Evolutionary conservation across 2,888 invertebrate species (phyloP), one percentile per base, ranked within the genome.

Genomic region (Amphimallon solstitiale): DNA sequence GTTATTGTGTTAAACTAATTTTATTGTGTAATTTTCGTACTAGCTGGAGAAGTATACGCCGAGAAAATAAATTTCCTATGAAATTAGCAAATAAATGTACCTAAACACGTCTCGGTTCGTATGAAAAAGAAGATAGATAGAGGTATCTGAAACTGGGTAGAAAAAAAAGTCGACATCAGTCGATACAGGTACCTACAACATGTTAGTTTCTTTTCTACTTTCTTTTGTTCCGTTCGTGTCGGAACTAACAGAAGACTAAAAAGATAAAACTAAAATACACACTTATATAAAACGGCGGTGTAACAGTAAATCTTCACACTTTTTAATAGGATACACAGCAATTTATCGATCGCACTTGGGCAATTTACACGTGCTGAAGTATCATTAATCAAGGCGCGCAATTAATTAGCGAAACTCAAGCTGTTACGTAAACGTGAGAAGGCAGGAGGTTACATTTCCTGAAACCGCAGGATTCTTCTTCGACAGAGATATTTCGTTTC

Each of bases 271-370:
- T 14, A 14, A 15, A 40, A 43, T 1, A 17, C 43, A 4, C 6
- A 17, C 15, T 14, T 43, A 17, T 3, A 14, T 5, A 43, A n/a
- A n/a, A n/a, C n/a, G n/a, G 9, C 14, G 43, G 5, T 43, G 7
- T 14, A 29, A 34, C 52, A 14, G 52, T 52, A 52, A 52, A 52
- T 52, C 29, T 35, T 52, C 35, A n/a, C 15, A 60, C 43, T 60
- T 29, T 23, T 23, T 46, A 46, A 45, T 46, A 60, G 60, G 19
- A 40, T 52, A 64, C 67, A 64, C 67, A 61, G 52, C 64, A 66
- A 66, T 61, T 68, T 68, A 68, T 68, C 46, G 68, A 63, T 68
- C 66, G 63, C 63, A 60, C 66, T 66, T 68, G 64, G 67, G 61
- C 66, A 66, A 66, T 68, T 68, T 68, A 68, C 66, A 68, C 68